Percentiles rank a stretch among this genome's conserved stretches.
phyloP scores from a whole-genome alignment of 2,113 vertebrate genomes.

The Lontra canadensis region DNA sequence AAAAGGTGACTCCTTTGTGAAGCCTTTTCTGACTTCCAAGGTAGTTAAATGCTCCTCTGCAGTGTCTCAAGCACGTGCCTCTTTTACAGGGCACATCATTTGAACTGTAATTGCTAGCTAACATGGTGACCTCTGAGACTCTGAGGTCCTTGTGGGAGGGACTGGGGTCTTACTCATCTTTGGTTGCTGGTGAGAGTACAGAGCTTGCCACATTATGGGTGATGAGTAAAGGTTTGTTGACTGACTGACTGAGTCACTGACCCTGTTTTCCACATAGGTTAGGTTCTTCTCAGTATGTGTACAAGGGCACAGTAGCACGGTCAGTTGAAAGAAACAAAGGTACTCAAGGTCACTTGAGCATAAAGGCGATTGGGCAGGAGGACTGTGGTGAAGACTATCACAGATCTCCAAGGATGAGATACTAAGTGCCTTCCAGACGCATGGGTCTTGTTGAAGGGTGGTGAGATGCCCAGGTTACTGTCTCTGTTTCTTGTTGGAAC shows the following conservation, averaged over 20 bases:
- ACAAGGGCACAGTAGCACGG: background rate
- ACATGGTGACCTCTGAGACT: background rate
- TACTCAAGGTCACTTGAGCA: background rate
- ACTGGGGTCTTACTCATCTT: background rate
- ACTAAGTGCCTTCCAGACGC: background rate
- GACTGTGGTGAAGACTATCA: background rate
- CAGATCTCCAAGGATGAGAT: background rate
- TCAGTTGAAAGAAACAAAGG: background rate
- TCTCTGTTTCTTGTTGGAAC: background rate
- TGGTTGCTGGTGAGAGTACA: background rate
- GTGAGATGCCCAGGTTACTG: background rate
- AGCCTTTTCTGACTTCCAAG: background rate
- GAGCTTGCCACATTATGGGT: background rate
- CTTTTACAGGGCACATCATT: background rate
- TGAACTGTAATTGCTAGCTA: background rate
- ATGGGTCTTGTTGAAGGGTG: background rate
- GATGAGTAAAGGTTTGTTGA: background rate
- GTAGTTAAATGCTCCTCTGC: background rate
- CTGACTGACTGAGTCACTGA: background rate
- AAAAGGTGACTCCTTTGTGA: background rate
- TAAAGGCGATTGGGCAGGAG: background rate
- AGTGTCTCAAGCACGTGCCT: background rate
- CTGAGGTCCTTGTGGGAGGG: background rate
- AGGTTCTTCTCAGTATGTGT: background rate
- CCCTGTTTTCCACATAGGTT: background rate